Evolutionary conservation across 1,140 invertebrate species (phyloP), one percentile per base, ranked within the genome.

Genomic region (Macrotrachela quadricornifera): DNA sequence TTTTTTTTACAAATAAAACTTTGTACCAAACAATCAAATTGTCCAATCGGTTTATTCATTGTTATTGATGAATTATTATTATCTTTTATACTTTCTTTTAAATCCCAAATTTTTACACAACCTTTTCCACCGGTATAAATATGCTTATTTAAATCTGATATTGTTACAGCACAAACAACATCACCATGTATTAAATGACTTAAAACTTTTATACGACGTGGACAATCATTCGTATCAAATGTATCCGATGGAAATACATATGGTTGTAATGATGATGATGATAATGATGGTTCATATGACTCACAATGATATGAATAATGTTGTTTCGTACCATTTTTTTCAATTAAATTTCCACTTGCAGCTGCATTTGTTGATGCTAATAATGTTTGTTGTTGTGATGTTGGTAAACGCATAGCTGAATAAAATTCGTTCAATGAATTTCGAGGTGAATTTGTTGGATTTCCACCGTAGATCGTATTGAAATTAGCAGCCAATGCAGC

Each of bases 71-170:
- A 50, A 50, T 30, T 30, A 43, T 46, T 41, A 10, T 12, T 40
- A 10, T 39, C 40, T 58, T 83, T 82, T 80, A 73, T 77, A 13
- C 76, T 79, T 82, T 80, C 62, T 84, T 81, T 80, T 81, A 91
- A 83, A 55, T 74, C 72, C 73, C 73, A 79, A 0, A 95, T 82
- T 73, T 95, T 96, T 46, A 96, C 90, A 72, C 87, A 94, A 46
- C 91, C 88, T 71, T 95, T 95, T 50, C 91, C 91, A n/a, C 91
- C 91, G n/a, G 91, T 96, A 70, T 92, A 96, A 9, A 95, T 86
- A 68, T 88, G 85, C 66, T 86, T 80, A 53, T 83, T 85, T 41
- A 83, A 81, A 70, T 83, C 84, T 50, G 73, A 68, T 75, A 94
- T 76, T 75, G 85, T 72, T 71, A 95, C 71, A 74, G 91, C 68